A percentile compares a stretch with the other conserved stretches of the same genome.
Conservation (phyloP, 2,797 vertebrate genomes). For the Staurois parvus region DNA sequence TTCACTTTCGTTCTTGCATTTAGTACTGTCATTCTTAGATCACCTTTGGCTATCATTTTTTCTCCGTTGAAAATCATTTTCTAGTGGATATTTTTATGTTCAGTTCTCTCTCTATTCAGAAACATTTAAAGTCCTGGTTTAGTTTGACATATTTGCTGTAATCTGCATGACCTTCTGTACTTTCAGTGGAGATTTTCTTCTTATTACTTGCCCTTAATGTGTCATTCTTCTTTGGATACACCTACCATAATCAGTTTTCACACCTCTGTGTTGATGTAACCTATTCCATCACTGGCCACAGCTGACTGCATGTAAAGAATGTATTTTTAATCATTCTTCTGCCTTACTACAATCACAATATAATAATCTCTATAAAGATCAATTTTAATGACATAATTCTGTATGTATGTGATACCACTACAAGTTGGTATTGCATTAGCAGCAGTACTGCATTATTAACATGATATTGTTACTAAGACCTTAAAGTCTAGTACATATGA, state of each 20-base stretch:
- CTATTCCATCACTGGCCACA: not conserved
- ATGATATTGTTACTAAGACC: no score
- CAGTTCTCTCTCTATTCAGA: conserved; percentile 34
- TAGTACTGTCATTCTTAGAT: conserved; percentile 15
- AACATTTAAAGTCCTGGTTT: conserved; percentile 52
- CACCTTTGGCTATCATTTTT: conserved; percentile 31
- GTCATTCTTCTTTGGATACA: conserved; percentile 51
- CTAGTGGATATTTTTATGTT: conserved; percentile 46
- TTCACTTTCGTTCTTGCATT: conserved; percentile 27
- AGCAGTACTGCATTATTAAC: no score
- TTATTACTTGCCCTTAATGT: conserved; percentile 52
- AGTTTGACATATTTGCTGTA: conserved; percentile 55
- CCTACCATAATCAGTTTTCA: conserved; percentile 40
- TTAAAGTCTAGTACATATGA: not conserved
- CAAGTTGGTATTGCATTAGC: no score
- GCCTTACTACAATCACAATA: not conserved
- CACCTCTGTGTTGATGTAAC: not conserved
- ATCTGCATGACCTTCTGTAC: conserved; percentile 52
- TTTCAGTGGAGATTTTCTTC: conserved; percentile 44
- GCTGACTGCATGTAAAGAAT: conserved; percentile 1
- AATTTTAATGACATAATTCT: no score
- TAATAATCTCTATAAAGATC: no score
- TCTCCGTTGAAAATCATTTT: conserved; percentile 44
- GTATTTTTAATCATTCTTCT: conserved; percentile 19
- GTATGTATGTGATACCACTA: no score